phyloP scores from a whole-genome alignment of 2,797 vertebrate species.

The Trichosurus vulpecula region DNA sequence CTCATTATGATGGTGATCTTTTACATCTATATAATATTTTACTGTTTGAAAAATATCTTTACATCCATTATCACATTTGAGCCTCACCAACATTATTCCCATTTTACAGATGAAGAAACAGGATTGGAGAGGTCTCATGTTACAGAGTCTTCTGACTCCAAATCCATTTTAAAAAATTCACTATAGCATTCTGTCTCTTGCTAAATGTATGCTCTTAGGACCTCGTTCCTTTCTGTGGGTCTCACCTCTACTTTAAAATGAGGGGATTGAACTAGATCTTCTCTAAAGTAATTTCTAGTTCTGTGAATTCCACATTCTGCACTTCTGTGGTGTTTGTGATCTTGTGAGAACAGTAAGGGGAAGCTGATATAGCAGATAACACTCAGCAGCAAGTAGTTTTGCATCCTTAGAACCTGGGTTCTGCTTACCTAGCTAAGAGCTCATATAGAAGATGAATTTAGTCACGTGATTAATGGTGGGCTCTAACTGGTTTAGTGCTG shows the following conservation, averaged over 20 bases:
- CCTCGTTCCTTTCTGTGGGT: background rate
- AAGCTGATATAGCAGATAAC: background rate
- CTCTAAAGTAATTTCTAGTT: background rate
- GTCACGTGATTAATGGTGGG: background rate
- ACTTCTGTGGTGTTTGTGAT: background rate
- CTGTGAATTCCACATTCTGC: background rate
- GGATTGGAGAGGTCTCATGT: background rate
- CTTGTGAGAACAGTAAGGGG: background rate
- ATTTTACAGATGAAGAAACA: background rate
- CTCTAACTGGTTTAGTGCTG: background rate
- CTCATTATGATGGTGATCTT: background rate
- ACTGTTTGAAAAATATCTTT: background rate
- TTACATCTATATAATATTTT: background rate
- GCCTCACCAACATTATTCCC: background rate
- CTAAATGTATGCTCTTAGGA: background rate
- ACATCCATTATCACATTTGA: background rate
- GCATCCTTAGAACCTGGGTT: background rate
- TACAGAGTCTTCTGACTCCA: background rate
- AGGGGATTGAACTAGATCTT: background rate
- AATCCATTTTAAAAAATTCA: background rate
- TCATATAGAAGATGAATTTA: background rate
- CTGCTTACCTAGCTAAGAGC: background rate
- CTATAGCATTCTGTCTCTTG: background rate
- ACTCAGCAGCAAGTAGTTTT: background rate
- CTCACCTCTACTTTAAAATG: background rate